Evolutionary conservation across 2,113 vertebrate genomes (phyloP), one percentile per base, ranked within the genome.

Genomic region (Tetrao urogallus): DNA sequence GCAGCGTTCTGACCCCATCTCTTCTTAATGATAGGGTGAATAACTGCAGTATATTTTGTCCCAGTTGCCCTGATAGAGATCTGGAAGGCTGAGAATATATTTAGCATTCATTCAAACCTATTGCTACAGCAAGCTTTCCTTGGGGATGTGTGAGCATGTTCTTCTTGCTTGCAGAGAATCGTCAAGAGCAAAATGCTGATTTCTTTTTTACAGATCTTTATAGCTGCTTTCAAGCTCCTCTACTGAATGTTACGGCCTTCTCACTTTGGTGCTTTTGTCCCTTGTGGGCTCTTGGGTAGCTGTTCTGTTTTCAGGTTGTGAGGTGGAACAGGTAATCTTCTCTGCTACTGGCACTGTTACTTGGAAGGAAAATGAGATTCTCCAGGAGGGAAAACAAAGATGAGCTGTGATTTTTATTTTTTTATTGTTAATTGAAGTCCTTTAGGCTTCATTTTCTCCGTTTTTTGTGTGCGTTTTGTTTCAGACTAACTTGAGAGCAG

Each of bases 141-240:
- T n/a, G n/a, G 54, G 82, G 73, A 74, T 0, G 0, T 77, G 69
- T 54, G 34, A 86, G 45, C 52, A 48, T 0, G 5, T 27, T 54
- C 56, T 64, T 84, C 64, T 71, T 30, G 8, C 52, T 83, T 78
- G 27, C n/a, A 64, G 52, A 67, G 67, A 89, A 25, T n/a, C 78
- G 65, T 72, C 43, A 72, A 58, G 60, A 92, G 43, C 72, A 92
- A 92, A 90, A 81, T 65, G 52, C 54, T 75, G 52, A 14, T 27
- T 93, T 87, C 88, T 61, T 84, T 84, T 88, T 18, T 78, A 52
- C 38, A 67, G 81, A 15, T 61, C 82, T 72, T 74, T 25, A 8
- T 66, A 40, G 61, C 16, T 34, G 13, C 52, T 88, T 90, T 77
- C 24, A 77, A 38, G 56, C 42, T 38, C 16, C 64, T 77, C 56